phyloP scores from a whole-genome alignment of 2,888 invertebrate species.

The Thecocarcelia acutangulata region DNA sequence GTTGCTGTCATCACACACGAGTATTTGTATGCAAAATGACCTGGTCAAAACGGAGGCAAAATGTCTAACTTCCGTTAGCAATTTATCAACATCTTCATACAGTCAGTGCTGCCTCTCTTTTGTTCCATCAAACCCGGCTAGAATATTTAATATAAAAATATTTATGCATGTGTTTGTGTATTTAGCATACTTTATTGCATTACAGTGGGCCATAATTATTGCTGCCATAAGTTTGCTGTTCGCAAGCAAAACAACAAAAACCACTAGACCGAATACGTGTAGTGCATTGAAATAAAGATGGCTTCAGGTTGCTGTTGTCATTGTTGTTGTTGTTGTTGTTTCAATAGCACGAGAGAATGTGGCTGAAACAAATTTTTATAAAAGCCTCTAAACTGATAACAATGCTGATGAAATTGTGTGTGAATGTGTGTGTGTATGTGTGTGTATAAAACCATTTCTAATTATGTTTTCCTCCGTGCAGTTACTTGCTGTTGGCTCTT shows the following conservation, averaged over 20 bases:
- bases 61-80: slow-evolving; percentile 43
- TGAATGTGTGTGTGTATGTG: not conserved
- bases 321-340: too few relatives aligned
- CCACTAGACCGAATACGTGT: slow-evolving; percentile 22
- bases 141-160: slow-evolving; percentile 33
- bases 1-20: slow-evolving; percentile 38
- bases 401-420: slow-evolving; percentile 5
- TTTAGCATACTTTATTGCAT: slow-evolving; percentile 47
- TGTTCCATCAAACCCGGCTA: not conserved
- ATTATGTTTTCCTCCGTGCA: slow-evolving; percentile 37
- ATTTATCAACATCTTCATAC: slow-evolving; percentile 34
- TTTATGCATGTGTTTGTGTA: slow-evolving; percentile 7
- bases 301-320: slow-evolving; percentile 34
- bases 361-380: slow-evolving; percentile 2
- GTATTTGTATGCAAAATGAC: slow-evolving; percentile 17
- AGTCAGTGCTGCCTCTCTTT: not conserved
- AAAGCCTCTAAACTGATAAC: not conserved
- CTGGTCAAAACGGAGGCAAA: slow-evolving; percentile 42
- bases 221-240: slow-evolving; percentile 27
- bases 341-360: not conserved
- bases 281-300: slow-evolving; percentile 37
- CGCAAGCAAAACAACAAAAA: not conserved
- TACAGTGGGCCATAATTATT: slow-evolving; percentile 49
- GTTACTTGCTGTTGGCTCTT: slow-evolving; percentile 4
- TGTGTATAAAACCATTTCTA: slow-evolving; percentile 25